Evolutionary conservation across 1,140 invertebrate genomes (phyloP), one percentile per base, ranked within the genome.

Genomic region (Ostrea edulis): DNA sequence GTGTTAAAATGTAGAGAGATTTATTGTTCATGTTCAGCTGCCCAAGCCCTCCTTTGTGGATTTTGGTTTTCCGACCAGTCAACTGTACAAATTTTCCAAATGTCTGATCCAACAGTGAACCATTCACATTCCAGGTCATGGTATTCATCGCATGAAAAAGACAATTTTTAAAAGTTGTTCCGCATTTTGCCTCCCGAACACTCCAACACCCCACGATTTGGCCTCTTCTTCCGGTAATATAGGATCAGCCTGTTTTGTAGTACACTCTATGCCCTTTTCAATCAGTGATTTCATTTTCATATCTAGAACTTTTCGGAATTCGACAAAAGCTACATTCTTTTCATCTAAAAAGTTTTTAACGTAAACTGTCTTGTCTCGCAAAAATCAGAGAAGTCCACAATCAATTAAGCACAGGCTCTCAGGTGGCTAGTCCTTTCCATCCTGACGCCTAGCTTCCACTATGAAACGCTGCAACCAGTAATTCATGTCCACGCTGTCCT

Each of bases 71-170:
- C 44, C 84, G 65, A 29, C 83, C 82, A 2, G 84, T 58, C 22
- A 85, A 85, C 9, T 52, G 14, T 7, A 88, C 22, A 44, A 53
- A 86, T 53, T 44, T 84, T 53, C 52, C 53, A n/a, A 25, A 17
- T 53, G 35, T 84, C 81, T n/a, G 14, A 17, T 83, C 62, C 55
- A 0, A 71, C 9, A 65, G 9, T 82, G 55, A 82, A 89, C 53
- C 83, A 20, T 71, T 77, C 65, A 44, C 81, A 85, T 44, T 55
- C 11, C 1, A 85, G 52, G 51, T 58, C 52, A 25, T 44, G 87
- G 14, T 85, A 83, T 52, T 88, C 82, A 22, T 85, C 84, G 81
- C 83, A 84, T 52, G 77, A 55, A 86, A 52, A 65, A 82, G 3
- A 83, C 29, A 65, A 77, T 58, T n/a, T 52, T n/a, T 8, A 83